Conservation (phyloP, 2,113 vertebrate genomes). For the Promerops cafer region DNA sequence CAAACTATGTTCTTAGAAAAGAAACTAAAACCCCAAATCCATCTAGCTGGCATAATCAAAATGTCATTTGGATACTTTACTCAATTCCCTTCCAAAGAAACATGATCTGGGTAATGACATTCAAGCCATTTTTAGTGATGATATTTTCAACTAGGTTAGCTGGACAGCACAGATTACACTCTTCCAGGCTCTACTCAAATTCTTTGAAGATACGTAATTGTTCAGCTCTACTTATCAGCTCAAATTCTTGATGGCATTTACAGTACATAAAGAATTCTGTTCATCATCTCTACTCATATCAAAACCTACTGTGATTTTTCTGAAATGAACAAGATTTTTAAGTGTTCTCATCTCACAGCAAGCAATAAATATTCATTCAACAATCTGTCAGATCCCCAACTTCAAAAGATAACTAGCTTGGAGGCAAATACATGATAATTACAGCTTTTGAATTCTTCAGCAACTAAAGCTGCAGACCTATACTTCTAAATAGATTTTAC, state of each 20-base stretch:
- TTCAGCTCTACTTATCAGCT: background rate
- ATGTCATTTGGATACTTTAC: background rate
- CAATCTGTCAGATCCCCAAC: background rate
- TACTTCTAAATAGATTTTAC: background rate
- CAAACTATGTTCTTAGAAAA: background rate
- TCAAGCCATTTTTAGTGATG: background rate
- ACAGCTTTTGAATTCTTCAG: background rate
- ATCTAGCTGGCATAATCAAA: background rate
- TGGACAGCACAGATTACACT: background rate
- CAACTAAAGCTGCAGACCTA: background rate
- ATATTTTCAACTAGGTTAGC: background rate
- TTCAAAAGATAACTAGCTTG: conserved; percentile 22
- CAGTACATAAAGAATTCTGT: background rate
- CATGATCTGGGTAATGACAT: background rate
- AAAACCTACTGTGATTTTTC: conserved; percentile 1
- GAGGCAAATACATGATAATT: background rate
- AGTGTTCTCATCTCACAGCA: background rate
- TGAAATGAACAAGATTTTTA: conserved; percentile 15
- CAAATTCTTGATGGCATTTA: background rate
- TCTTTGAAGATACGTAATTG: background rate
- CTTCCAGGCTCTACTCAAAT: background rate
- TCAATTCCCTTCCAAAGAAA: background rate
- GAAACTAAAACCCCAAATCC: background rate
- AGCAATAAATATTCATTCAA: conserved; percentile 34
- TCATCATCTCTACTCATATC: background rate